Conservation (phyloP, 2,888 invertebrate species). For the Biston stratarius region DNA sequence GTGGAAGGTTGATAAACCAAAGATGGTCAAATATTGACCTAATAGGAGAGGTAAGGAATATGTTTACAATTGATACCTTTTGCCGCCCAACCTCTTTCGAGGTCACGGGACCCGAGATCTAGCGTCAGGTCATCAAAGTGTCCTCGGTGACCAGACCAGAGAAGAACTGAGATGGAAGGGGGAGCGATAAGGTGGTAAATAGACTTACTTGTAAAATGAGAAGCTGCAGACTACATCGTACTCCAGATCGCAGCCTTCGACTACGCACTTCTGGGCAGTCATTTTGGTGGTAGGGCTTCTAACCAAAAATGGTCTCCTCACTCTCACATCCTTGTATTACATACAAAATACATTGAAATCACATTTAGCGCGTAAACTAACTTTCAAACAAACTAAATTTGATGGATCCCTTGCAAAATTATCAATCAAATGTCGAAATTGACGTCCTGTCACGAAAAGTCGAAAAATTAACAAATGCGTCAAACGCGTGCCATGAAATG, state of each 20-base stretch:
- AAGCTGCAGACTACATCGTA: constrained; percentile 85
- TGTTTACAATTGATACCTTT: constrained; percentile 42
- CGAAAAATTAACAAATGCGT: constrained; percentile 78
- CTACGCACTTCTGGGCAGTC: constrained; percentile 81
- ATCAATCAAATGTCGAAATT: constrained; percentile 87
- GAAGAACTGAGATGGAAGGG: neutral
- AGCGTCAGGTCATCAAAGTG: constrained; percentile 18
- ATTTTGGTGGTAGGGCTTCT: constrained; percentile 66
- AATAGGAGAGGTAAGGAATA: constrained; percentile 27
- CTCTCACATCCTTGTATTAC: constrained; percentile 76
- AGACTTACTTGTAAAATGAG: constrained; percentile 83
- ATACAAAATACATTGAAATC: constrained; percentile 69
- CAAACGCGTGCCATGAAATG: constrained; percentile 79
- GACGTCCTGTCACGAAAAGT: constrained; percentile 86
- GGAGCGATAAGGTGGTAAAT: constrained; percentile 50
- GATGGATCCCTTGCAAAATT: constrained; percentile 85
- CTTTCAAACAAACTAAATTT: constrained; percentile 86
- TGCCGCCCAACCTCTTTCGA: constrained; percentile 38
- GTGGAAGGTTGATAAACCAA: neutral
- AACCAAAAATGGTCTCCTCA: constrained; percentile 72
- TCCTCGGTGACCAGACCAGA: neutral
- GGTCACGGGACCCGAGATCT: constrained; percentile 39
- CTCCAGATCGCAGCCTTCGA: constrained; percentile 82
- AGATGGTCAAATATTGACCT: constrained; percentile 13
- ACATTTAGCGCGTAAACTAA: constrained; percentile 83